Base-by-base conservation (phyloP, 30 jellyfish, hydroid and myxozoan species). In the Nemopilema nomurai region DNA sequence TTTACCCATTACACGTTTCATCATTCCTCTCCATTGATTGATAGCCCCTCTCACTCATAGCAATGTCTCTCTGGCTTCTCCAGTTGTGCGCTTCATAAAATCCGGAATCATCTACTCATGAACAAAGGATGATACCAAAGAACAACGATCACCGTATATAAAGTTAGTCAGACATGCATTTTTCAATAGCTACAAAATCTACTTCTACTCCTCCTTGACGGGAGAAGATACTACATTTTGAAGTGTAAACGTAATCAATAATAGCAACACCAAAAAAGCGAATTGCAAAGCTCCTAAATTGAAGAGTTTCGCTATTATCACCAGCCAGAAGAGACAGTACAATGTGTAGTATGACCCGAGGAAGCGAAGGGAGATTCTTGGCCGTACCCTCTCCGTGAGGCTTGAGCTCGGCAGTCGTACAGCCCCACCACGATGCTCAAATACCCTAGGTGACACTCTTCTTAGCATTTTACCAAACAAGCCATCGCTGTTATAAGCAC, bases 351-450 rank as follows among this genome's bases (percentile, higher is more conserved):
- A 85, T 13, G 98, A 91, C 17, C 90, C 96, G 16, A 89, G 81
- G 63, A 74, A 91, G 9, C 98, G 90, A 31, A 91, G 95, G 3
- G 96, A 91, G 51, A 91, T 66, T 23, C 88, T 86, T 49, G 97
- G 97, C 24, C 77, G 74, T 16, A 83, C 70, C 16, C 72, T 29
- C 17, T 86, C 93, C 22, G 67, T 62, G 9, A 68, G 21, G 25
- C 28, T 17, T 3, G 77, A 49, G 49, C 67, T 18, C 62, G 96
- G 96, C 18, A 90, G 85, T 17, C 68, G 67, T 28, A 83, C 88
- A 16, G 93, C 1, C 1, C 67, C 23, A 33, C 85, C 91, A 75
- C 63, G 81, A n/a, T 62, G 62, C 28, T 66, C 73, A 20, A 32
- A 19, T 3, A 78, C 87, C 26, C 51, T 84, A 19, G 91, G 91